Evolutionary conservation across 2,113 vertebrate genomes (phyloP).

Genomic region (Rana temporaria): DNA sequence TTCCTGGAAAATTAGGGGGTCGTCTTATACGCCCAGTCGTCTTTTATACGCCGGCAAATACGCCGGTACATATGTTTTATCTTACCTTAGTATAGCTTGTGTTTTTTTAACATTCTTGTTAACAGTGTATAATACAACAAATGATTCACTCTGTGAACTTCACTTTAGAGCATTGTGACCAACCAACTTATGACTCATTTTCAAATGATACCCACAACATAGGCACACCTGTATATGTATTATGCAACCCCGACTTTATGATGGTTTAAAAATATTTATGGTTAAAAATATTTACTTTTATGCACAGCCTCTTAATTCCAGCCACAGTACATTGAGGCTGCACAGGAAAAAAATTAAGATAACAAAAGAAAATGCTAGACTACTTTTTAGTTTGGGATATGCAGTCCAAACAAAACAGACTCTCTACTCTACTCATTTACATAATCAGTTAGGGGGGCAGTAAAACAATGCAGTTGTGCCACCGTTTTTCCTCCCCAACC

Average conservation of each 20-base stretch:
- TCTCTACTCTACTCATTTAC: no score
- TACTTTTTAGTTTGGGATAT: not conserved
- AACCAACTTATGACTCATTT: constrained; percentile 4
- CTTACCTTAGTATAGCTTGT: no score
- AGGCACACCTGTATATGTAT: not conserved
- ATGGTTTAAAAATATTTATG: no score
- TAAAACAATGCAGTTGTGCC: no score
- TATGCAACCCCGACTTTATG: not conserved
- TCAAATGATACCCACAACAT: not conserved
- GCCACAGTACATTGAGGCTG: not conserved
- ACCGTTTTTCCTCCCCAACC: no score
- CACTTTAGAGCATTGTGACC: not conserved
- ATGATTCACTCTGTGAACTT: not conserved
- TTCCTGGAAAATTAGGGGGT: no score
- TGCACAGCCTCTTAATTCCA: not conserved
- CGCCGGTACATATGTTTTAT: no score
- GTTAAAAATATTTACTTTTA: not conserved
- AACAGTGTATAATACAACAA: not conserved
- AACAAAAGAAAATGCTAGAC: not conserved
- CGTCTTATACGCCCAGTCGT: no score
- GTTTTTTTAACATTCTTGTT: not conserved
- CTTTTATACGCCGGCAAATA: no score
- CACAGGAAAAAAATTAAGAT: not conserved
- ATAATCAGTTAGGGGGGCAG: no score
- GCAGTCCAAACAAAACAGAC: no score